Conservation (phyloP, 2,113 vertebrate genomes). For the Arothron firmamentum region DNA sequence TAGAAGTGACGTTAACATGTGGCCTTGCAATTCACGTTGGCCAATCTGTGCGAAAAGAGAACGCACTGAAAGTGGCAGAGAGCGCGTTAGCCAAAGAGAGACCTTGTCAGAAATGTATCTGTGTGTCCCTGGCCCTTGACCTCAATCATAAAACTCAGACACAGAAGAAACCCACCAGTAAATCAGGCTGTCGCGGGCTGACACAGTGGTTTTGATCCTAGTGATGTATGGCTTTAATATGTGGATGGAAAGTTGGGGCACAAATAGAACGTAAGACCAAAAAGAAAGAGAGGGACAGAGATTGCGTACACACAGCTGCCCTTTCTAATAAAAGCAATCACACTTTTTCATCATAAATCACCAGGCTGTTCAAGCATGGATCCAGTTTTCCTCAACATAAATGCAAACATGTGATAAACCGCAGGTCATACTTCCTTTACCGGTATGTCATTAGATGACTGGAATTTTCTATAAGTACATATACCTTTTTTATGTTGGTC, state of each 20-base stretch:
- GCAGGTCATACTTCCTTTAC: neutral
- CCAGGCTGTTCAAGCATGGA: neutral
- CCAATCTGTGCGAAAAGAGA: conserved; percentile 30
- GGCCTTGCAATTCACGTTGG: conserved; percentile 50
- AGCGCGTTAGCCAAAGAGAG: conserved; percentile 55
- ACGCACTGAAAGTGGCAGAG: conserved; percentile 38
- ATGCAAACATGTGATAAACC: too few relatives aligned
- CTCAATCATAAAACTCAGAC: conserved; percentile 68
- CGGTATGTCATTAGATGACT: neutral
- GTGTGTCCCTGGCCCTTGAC: conserved; percentile 60
- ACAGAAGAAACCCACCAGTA: conserved; percentile 52
- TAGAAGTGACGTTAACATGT: conserved; percentile 59
- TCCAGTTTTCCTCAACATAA: neutral
- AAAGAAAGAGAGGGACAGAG: neutral
- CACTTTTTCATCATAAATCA: neutral
- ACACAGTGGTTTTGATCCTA: conserved; percentile 59
- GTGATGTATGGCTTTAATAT: conserved; percentile 67
- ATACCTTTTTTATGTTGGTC: too few relatives aligned
- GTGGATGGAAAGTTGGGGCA: conserved; percentile 37
- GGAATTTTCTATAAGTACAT: too few relatives aligned
- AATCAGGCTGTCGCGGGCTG: conserved; percentile 53
- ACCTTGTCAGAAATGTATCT: conserved; percentile 62
- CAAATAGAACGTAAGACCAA: conserved; percentile 13
- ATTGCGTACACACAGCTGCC: too few relatives aligned
- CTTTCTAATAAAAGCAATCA: too few relatives aligned